phyloP scores from a whole-genome alignment of 2,888 invertebrate species.

The Mystacides longicornis region DNA sequence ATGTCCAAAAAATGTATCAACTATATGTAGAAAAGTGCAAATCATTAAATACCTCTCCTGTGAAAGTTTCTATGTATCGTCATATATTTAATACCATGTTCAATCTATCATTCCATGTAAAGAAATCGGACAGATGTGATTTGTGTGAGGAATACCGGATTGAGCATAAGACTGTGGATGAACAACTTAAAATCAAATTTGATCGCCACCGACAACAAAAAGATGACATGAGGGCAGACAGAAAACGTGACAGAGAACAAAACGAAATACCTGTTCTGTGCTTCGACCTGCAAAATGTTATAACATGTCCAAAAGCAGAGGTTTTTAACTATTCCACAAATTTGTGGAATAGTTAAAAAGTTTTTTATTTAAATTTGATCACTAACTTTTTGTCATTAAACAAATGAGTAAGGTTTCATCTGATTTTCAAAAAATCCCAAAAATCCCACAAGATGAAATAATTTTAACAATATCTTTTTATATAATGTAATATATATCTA shows the following conservation, averaged over 20 bases:
- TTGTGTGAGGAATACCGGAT: background rate
- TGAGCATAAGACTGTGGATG: background rate
- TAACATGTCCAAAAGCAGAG: background rate
- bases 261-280: background rate
- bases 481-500: background rate
- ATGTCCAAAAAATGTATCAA: constrained; percentile 1
- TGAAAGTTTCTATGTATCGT: background rate
- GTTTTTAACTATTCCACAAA: background rate
- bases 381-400: background rate
- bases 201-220: background rate
- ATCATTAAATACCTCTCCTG: background rate
- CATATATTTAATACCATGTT: background rate
- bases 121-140: constrained; percentile 2
- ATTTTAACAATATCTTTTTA: background rate
- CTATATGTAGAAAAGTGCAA: background rate
- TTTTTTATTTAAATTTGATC: background rate
- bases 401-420: background rate
- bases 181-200: background rate
- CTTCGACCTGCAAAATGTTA: constrained; percentile 1
- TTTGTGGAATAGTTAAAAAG: background rate
- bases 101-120: background rate
- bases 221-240: background rate
- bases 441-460: background rate
- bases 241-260: no score
- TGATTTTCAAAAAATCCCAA: background rate